A percentile compares a stretch with the other conserved stretches of the same genome.
Evolutionary conservation across 2,797 vertebrate species (phyloP).

Genomic region (Prunella strophiata): DNA sequence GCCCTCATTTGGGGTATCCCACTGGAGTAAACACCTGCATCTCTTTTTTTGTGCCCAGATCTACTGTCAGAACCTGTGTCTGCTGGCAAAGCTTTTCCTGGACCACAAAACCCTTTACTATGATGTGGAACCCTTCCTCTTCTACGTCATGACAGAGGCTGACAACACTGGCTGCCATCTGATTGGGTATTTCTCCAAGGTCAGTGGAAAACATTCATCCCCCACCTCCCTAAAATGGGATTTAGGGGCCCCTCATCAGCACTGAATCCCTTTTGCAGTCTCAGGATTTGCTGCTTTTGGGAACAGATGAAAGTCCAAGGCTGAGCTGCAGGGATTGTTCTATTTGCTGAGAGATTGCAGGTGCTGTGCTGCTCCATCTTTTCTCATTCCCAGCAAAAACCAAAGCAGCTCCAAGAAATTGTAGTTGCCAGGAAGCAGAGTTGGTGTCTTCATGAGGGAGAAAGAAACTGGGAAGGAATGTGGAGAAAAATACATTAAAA

Average conservation of each 20-base stretch:
- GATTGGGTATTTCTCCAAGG: constrained; percentile 99
- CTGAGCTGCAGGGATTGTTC: neutral
- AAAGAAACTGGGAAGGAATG: neutral
- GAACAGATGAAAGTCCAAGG: neutral
- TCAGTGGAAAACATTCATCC: neutral
- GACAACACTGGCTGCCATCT: constrained; percentile 99
- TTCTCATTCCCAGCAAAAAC: neutral
- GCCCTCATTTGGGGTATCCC: neutral
- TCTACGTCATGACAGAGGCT: constrained; percentile 98
- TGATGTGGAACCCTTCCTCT: constrained; percentile 97
- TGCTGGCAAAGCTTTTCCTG: constrained; percentile 97
- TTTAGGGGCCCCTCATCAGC: neutral
- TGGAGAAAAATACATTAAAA: neutral
- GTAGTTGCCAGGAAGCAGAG: neutral
- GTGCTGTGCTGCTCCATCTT: neutral
- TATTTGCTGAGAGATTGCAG: neutral
- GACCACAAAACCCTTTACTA: constrained; percentile 99
- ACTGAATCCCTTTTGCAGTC: neutral
- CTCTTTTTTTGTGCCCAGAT: constrained; percentile 80
- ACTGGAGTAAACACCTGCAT: neutral
- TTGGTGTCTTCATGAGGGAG: neutral
- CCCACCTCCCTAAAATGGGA: rapidly evolving
- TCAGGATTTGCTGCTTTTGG: neutral
- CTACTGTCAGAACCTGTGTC: constrained; percentile 98
- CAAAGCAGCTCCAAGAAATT: neutral